Base-by-base conservation (phyloP, 2,113 vertebrate species). In the Trogon melanurus region DNA sequence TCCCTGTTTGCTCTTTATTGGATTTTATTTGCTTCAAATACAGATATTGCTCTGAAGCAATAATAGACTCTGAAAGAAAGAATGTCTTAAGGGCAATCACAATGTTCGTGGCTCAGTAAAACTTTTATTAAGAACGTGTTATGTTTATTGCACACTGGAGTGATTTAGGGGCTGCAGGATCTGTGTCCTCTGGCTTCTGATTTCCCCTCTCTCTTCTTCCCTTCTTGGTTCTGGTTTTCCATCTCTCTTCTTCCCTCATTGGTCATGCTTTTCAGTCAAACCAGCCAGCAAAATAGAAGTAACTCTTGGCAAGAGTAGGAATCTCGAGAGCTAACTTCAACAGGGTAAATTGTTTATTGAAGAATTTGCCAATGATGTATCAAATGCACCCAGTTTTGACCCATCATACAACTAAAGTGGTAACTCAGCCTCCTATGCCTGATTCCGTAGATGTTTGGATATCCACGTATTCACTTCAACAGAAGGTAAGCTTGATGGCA, bases 11-110 rank as follows among this genome's bases (percentile, higher is more conserved):
- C 54, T 71, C 44, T 84, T 87, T 32, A 64, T 38, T 81, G n/a
- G 27, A 70, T 91, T 91, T 83, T 61, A n/a, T 89, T 94, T 92
- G 25, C 44, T 96, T 87, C 56, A 74, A 47, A 87, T 93, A 71
- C 56, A 84, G 76, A 71, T 89, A 74, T 5, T 87, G 48, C 32
- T 95, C 78, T 78, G 69, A 78, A 94, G 51, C 47, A 84, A 38
- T 51, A 91, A 53, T 7, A 79, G 44, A 56, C 64, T 92, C 76
- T 56, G 73, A 91, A 93, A 70, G 45, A 53, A 79, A 61, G 25
- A 94, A 29, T 71, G 9, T 67, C 56, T 70, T 34, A 81, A 62
- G 25, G 56, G 69, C 44, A 67, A 15, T 67, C 51, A 81, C 51
- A 81, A 74, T 19, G 7, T 47, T 80, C 27, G 48, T 67, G 25